phyloP scores from a whole-genome alignment of 2,888 invertebrate species.

The Xylophagus ater region DNA sequence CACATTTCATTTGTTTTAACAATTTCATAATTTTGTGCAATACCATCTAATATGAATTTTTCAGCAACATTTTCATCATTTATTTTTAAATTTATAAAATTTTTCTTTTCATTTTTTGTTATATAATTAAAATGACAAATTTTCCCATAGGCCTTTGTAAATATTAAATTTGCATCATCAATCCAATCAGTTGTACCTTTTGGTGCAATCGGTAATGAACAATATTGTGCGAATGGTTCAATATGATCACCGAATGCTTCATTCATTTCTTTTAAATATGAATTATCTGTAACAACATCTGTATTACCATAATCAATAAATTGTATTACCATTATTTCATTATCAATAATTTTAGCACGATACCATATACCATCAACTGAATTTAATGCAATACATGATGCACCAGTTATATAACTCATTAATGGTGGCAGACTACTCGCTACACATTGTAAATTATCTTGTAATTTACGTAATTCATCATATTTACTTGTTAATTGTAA shows the following conservation, averaged over 20 bases:
- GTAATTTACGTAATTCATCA: slow-evolving; percentile 47
- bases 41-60: slow-evolving; percentile 46
- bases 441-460: slow-evolving; percentile 51
- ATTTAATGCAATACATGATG: slow-evolving; percentile 66
- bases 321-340: slow-evolving; percentile 62
- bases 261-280: slow-evolving; percentile 50
- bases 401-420: slow-evolving; percentile 47
- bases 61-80: slow-evolving; percentile 51
- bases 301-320: slow-evolving; percentile 73
- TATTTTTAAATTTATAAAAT: slow-evolving; percentile 52
- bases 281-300: slow-evolving; percentile 55
- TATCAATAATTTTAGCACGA: slow-evolving; percentile 75
- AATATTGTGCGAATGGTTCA: slow-evolving; percentile 49
- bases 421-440: slow-evolving; percentile 44
- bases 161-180: slow-evolving; percentile 49
- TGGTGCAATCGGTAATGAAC: slow-evolving; percentile 57
- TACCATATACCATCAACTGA: slow-evolving; percentile 83
- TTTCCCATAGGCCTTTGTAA: slow-evolving; percentile 37
- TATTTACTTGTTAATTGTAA: slow-evolving; percentile 51
- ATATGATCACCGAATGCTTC: slow-evolving; percentile 44
- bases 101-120: slow-evolving; percentile 25
- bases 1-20: slow-evolving; percentile 49
- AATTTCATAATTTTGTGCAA: slow-evolving; percentile 46
- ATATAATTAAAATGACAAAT: slow-evolving; percentile 37
- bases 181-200: slow-evolving; percentile 54